phyloP scores from a whole-genome alignment of 1,140 invertebrate genomes.

The Hyles vespertilio region DNA sequence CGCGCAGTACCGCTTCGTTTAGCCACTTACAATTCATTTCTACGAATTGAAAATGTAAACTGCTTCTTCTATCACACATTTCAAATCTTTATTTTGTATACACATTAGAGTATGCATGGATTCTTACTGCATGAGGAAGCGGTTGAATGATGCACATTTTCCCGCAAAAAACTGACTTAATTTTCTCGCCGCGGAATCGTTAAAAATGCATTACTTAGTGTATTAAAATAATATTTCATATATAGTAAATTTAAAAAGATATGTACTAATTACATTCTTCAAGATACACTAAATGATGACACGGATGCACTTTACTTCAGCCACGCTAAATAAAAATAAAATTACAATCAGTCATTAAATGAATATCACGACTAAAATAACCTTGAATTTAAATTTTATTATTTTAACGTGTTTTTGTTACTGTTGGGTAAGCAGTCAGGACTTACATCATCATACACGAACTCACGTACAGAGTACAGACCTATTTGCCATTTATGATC shows the following conservation, averaged over 20 bases:
- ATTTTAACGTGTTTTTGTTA: background rate
- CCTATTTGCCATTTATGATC: constrained; percentile 20
- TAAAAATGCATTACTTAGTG: background rate
- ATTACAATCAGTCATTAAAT: background rate
- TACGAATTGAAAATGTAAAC: constrained; percentile 11
- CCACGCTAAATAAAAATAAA: background rate
- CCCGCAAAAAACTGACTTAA: background rate
- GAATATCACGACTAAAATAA: background rate
- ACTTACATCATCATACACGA: constrained; percentile 1
- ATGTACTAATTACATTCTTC: no score
- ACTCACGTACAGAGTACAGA: background rate
- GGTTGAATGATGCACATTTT: no score
- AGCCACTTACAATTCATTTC: constrained; percentile 33
- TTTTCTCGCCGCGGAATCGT: background rate
- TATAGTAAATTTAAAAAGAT: no score
- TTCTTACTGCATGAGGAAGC: no score
- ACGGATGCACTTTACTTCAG: no score
- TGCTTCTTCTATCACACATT: no score
- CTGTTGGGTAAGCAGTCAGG: no score
- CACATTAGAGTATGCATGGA: no score
- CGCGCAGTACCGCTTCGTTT: constrained; percentile 19
- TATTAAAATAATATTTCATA: no score
- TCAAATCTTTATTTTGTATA: no score
- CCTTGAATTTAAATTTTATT: constrained; percentile 5
- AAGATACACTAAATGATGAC: no score